Evolutionary conservation across 2,113 vertebrate genomes (phyloP), one percentile per base, ranked within the genome.

Genomic region (Oncorhynchus nerka): DNA sequence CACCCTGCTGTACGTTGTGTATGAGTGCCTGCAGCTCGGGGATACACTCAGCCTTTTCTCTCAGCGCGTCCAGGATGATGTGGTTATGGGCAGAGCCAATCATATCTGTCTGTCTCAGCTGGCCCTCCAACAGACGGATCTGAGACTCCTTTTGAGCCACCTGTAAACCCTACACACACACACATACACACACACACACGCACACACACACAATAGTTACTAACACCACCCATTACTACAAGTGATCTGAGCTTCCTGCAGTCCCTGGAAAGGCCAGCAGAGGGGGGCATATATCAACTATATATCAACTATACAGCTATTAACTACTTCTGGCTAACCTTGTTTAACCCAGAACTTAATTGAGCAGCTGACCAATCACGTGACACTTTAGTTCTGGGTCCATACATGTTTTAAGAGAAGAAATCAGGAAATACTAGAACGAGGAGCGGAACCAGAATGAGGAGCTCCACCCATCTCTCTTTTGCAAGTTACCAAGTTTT

Each of bases 121-220:
- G 96, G 1, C 97, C 98, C 82, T 99, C 97, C 81, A 99, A 85
- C 73, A 99, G 93, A 2, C 97, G 91, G 78, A 99, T 94, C 93
- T 99, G 97, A 2, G 96, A 93, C 75, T 99, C 98, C 80, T 95
- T 99, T 90, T 99, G 97, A 6, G 96, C 97, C 73, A 98, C 98
- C 80, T 97, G 97, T 73, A 99, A 91, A 34, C 96, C 97, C 97
- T 99, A 83, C 0, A 22, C 34, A 19, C 59, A 73, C 39, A 78
- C 5, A 70, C 62, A 79, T 13, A 49, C n/a, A 65, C 19, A 32
- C 11, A 49, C n/a, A 65, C 19, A 32, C 11, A 24, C 59, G 11
- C 48, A 9, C 2, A 30, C 34, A 72, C 39, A 66, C 28, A 72
- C 4, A 77, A n/a, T n/a, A 12, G 39, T 45, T 45, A 45, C 39